A percentile compares a stretch with the other conserved stretches of the same genome.
These are phyloP conservation scores for Actenoides lindsayi DNA, from an alignment of 2,113 vertebrate genomes.

Conservation along the genomic window DNA sequence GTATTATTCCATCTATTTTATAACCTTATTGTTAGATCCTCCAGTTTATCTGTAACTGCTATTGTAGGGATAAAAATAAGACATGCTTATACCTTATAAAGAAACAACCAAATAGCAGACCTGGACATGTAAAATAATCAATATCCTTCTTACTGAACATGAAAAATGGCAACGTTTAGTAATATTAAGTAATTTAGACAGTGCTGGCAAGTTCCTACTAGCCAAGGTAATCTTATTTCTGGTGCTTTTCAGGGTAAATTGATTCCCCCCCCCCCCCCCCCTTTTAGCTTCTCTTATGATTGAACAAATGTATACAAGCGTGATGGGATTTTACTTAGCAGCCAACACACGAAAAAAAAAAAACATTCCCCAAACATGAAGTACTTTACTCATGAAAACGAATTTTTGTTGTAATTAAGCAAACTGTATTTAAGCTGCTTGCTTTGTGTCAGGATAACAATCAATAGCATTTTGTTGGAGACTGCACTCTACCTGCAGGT, in stretches of 20 bases:
- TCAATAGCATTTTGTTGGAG: conserved; percentile 72
- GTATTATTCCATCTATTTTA: conserved; percentile 39
- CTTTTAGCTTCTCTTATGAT: conserved; percentile 74
- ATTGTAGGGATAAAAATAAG: conserved; percentile 32
- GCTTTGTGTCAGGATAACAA: conserved; percentile 63
- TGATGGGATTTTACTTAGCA: conserved; percentile 76
- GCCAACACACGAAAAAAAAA: conserved; percentile 53
- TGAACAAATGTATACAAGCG: conserved; percentile 76
- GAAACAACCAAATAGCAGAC: conserved; percentile 39
- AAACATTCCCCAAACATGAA: conserved; percentile 69
- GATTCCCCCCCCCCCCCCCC: conserved; percentile 1
- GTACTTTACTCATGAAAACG: conserved; percentile 71
- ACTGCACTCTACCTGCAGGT: conserved; percentile 75
- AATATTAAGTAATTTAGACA: conserved; percentile 72
- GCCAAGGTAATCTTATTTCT: conserved; percentile 77
- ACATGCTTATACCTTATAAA: background rate
- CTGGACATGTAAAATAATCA: conserved; percentile 4
- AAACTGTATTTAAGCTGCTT: conserved; percentile 71
- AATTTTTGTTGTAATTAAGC: conserved; percentile 79
- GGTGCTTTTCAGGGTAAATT: conserved; percentile 76
- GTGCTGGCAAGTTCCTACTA: conserved; percentile 67
- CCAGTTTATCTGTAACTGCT: background rate
- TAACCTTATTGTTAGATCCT: conserved; percentile 47
- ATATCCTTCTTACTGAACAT: conserved; percentile 45
- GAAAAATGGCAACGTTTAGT: conserved; percentile 64